A percentile compares a stretch with the other conserved stretches of the same genome.
Conservation (phyloP, 1,140 invertebrate species). For the Mylabris phalerata region DNA sequence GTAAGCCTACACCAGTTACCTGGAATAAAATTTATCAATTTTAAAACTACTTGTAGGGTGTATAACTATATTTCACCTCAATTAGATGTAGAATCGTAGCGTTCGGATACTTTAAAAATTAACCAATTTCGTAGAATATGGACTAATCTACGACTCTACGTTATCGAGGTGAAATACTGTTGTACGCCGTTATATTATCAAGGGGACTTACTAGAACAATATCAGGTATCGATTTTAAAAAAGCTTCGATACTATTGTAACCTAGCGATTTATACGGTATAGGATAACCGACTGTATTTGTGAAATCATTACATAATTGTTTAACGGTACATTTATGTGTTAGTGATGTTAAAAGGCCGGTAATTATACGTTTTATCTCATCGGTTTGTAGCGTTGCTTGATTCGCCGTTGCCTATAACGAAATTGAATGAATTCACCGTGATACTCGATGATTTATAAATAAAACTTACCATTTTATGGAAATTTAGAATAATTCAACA, state of each 20-base stretch:
- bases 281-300: not conserved
- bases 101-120: too few relatives aligned
- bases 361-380: slow-evolving; percentile 7
- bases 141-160: too few relatives aligned
- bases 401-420: too few relatives aligned
- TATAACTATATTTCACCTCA: not conserved
- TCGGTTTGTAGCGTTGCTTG: not conserved
- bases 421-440: too few relatives aligned
- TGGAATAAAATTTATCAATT: not conserved
- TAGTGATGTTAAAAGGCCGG: slow-evolving; percentile 8
- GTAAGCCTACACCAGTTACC: slow-evolving; percentile 3
- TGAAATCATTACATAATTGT: slow-evolving; percentile 9
- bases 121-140: not conserved
- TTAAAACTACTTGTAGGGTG: too few relatives aligned
- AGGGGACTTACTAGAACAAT: not conserved
- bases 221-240: slow-evolving; percentile 10
- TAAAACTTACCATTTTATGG: too few relatives aligned
- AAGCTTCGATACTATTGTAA: not conserved
- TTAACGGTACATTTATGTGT: not conserved
- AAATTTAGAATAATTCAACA: too few relatives aligned
- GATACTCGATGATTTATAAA: too few relatives aligned
- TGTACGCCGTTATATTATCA: not conserved
- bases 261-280: slow-evolving; percentile 11
- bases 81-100: too few relatives aligned
- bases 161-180: too few relatives aligned